Conservation (phyloP, 2,888 invertebrate genomes). For the Conomelus anceps region DNA sequence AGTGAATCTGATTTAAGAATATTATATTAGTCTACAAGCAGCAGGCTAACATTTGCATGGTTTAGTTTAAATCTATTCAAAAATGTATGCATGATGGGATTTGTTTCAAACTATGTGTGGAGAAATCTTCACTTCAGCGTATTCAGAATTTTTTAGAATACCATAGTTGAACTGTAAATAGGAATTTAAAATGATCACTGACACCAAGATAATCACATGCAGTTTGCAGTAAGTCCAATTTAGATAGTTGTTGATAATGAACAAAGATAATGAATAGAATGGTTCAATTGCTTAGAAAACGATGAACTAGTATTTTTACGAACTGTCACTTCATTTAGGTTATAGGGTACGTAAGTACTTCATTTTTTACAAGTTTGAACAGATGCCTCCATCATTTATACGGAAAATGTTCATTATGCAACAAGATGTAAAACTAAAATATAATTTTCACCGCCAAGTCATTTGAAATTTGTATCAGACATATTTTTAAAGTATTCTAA, state of each 20-base stretch:
- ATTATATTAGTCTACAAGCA: no score
- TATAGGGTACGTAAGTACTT: background rate
- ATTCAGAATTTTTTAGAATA: no score
- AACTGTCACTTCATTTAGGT: background rate
- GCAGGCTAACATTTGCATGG: no score
- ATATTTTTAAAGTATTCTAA: no score
- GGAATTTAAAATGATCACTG: background rate
- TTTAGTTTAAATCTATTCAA: no score
- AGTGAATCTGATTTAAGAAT: no score
- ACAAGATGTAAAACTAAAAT: no score
- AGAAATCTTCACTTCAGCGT: no score
- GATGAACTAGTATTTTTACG: background rate
- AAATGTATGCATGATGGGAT: no score
- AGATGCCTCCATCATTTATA: background rate
- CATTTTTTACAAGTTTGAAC: background rate
- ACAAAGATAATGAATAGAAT: background rate
- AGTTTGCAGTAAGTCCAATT: background rate
- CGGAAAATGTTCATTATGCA: no score
- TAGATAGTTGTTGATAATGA: background rate
- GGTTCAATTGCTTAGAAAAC: background rate
- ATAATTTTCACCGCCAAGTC: background rate
- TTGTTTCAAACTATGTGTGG: no score
- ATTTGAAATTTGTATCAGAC: no score
- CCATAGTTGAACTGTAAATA: background rate
- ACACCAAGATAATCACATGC: background rate